These are phyloP conservation scores for Tachystola acroxantha DNA, from an alignment of 2,888 invertebrate genomes.

Conservation along the genomic window DNA sequence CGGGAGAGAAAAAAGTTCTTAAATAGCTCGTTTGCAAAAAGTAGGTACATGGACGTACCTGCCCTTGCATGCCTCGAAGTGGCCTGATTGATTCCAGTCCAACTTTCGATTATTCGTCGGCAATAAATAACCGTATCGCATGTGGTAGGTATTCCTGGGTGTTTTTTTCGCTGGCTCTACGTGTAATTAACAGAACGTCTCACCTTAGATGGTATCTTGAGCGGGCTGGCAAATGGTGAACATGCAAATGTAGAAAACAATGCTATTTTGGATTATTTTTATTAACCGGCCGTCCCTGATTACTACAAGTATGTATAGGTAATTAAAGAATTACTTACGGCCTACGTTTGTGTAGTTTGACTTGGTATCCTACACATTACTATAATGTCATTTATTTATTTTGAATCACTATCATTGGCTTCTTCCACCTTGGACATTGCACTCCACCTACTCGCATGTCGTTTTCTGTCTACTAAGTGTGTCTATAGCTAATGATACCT, in stretches of 20 bases:
- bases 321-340: too few relatives aligned
- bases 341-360: too few relatives aligned
- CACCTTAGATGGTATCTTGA: constrained; percentile 14
- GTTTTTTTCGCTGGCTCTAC: constrained; percentile 11
- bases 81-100: constrained; percentile 40
- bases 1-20: constrained; percentile 11
- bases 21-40: constrained; percentile 15
- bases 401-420: too few relatives aligned
- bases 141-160: constrained; percentile 9
- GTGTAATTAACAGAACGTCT: constrained; percentile 14
- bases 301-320: too few relatives aligned
- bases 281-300: too few relatives aligned
- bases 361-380: too few relatives aligned
- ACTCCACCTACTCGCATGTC: too few relatives aligned
- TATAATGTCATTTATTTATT: too few relatives aligned
- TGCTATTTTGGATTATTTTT: too few relatives aligned
- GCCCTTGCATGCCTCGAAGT: constrained; percentile 27
- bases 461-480: too few relatives aligned
- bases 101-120: constrained; percentile 31
- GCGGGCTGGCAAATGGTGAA: constrained; percentile 9
- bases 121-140: constrained; percentile 30
- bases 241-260: constrained; percentile 13
- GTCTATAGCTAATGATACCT: too few relatives aligned
- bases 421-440: too few relatives aligned
- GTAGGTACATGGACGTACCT: constrained; percentile 12